Percentiles rank a stretch among this genome's conserved stretches.
phyloP scores from a whole-genome alignment of 2,888 invertebrate genomes.

The Oscheius sp. region DNA sequence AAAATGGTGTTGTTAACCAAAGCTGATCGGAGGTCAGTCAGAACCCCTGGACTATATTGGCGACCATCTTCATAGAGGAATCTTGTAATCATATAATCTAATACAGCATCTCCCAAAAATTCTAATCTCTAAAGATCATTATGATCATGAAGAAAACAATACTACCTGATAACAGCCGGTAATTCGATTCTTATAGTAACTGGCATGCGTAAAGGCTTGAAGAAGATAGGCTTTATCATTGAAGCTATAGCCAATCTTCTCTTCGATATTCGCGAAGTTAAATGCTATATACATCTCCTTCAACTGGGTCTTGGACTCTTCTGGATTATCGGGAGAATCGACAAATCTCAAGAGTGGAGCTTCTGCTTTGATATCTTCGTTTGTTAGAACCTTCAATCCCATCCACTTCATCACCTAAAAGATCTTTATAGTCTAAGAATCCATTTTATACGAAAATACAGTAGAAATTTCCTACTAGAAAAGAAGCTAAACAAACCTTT shows the following conservation, averaged over 20 bases:
- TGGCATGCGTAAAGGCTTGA: constrained; percentile 97
- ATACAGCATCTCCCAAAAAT: constrained; percentile 92
- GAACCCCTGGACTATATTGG: constrained; percentile 76
- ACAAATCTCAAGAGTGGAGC: constrained; percentile 51
- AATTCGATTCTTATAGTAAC: constrained; percentile 89
- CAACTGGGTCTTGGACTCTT: constrained; percentile 43
- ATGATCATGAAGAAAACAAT: too few species aligned
- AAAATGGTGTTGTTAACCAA: constrained; percentile 99
- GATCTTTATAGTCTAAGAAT: neutral
- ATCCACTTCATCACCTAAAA: constrained; percentile 94
- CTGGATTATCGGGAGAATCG: constrained; percentile 44
- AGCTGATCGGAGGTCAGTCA: constrained; percentile 92
- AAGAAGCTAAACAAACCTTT: constrained; percentile 43
- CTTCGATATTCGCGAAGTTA: constrained; percentile 76
- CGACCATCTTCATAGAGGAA: constrained; percentile 91
- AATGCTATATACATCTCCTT: constrained; percentile 48
- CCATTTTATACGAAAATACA: too few species aligned
- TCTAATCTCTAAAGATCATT: constrained; percentile 82
- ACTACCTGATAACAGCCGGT: constrained; percentile 88
- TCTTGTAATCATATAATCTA: constrained; percentile 87
- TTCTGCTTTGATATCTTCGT: constrained; percentile 30
- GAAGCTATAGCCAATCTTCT: constrained; percentile 83
- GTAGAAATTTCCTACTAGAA: too few species aligned
- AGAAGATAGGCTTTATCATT: constrained; percentile 87
- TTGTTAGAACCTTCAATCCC: constrained; percentile 82